Percentiles rank a stretch among this genome's conserved stretches.
Evolutionary conservation across 2,888 invertebrate species (phyloP).

Genomic region (Limnephilus marmoratus): DNA sequence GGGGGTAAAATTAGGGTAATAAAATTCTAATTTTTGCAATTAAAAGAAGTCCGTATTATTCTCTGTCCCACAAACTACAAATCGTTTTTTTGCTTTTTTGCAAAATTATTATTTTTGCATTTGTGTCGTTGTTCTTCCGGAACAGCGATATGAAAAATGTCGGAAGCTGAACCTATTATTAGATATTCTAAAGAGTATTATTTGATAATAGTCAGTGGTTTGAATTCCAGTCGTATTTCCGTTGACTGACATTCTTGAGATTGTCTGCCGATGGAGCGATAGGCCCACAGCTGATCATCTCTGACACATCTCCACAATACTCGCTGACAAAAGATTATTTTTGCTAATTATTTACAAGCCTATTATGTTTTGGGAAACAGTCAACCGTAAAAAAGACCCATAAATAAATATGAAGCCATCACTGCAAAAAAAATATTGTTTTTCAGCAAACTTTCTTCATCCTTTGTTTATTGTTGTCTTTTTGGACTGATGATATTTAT

Average conservation of each 20-base stretch:
- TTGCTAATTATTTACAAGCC: conserved; percentile 53
- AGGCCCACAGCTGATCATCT: neutral
- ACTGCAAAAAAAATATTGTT: neutral
- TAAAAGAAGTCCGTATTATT: too few species aligned
- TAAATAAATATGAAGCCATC: neutral
- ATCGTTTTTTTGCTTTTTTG: too few species aligned
- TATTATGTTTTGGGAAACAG: conserved; percentile 35
- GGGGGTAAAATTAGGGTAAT: too few species aligned
- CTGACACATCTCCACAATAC: neutral
- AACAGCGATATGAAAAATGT: too few species aligned
- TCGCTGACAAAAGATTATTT: conserved; percentile 49
- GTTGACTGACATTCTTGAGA: conserved; percentile 14
- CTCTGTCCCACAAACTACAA: too few species aligned
- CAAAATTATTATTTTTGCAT: too few species aligned
- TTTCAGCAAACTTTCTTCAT: neutral
- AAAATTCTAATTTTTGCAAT: too few species aligned
- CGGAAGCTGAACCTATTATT: too few species aligned
- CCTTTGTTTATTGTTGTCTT: neutral
- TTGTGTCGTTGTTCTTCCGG: too few species aligned
- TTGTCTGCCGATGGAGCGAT: neutral
- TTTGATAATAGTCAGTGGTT: neutral
- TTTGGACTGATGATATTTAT: too few species aligned
- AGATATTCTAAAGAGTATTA: neutral
- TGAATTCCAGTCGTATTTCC: conserved; percentile 22
- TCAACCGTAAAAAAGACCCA: neutral